A percentile compares a stretch with the other conserved stretches of the same genome.
Evolutionary conservation across 2,888 invertebrate genomes (phyloP).

Genomic region (Thyatira batis): DNA sequence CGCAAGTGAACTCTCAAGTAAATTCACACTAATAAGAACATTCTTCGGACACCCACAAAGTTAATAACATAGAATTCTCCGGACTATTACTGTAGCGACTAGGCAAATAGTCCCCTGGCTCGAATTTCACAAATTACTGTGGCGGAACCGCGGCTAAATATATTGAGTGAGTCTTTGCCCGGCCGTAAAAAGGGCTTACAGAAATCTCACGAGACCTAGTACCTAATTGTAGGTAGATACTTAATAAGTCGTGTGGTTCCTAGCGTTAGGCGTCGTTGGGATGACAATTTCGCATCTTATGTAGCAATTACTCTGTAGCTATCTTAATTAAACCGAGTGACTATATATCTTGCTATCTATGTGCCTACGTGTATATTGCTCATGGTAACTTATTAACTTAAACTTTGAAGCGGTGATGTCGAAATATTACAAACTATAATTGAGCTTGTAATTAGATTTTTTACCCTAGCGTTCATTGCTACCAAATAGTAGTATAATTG

Average conservation of each 20-base stretch:
- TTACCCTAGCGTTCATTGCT: no score
- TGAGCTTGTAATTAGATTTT: no score
- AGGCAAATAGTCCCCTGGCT: constrained; percentile 38
- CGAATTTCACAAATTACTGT: constrained; percentile 44
- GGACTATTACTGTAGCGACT: constrained; percentile 23
- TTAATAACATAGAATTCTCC: constrained; percentile 34
- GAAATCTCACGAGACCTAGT: constrained; percentile 30
- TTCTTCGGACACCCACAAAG: constrained; percentile 38
- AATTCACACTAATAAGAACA: constrained; percentile 34
- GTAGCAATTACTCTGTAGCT: constrained; percentile 16
- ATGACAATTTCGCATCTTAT: constrained; percentile 21
- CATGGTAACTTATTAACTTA: neutral
- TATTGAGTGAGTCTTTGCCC: constrained; percentile 36
- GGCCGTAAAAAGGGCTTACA: constrained; percentile 39
- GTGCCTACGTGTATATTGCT: constrained; percentile 3
- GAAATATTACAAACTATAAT: neutral
- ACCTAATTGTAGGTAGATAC: constrained; percentile 30
- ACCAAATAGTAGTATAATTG: no score
- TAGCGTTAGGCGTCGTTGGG: constrained; percentile 10
- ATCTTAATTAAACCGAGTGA: constrained; percentile 4
- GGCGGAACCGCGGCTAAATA: constrained; percentile 33
- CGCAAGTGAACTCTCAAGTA: constrained; percentile 16
- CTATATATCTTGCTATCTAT: neutral
- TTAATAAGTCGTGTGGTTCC: constrained; percentile 25
- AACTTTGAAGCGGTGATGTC: neutral